These are phyloP conservation scores for Drosophila helvetica DNA, from an alignment of 2,888 invertebrate genomes.

Conservation along the genomic window DNA sequence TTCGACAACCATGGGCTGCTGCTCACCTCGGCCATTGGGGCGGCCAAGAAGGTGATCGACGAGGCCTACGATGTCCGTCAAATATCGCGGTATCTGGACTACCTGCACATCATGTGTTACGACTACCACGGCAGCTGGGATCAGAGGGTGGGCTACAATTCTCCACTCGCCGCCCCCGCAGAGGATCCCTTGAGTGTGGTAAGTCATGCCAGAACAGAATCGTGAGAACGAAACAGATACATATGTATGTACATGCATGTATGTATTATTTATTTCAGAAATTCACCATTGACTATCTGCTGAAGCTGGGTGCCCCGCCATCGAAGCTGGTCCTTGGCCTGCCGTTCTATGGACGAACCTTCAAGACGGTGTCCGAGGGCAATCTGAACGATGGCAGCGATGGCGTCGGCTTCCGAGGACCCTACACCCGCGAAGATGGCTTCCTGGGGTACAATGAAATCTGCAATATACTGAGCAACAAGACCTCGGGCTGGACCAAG, in stretches of 20 bases:
- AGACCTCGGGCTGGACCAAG: conserved; percentile 87
- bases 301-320: conserved; percentile 89
- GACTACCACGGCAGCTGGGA: conserved; percentile 96
- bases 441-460: conserved; percentile 96
- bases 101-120: conserved; percentile 94
- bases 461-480: conserved; percentile 87
- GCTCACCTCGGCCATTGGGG: conserved; percentile 92
- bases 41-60: conserved; percentile 90
- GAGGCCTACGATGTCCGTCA: conserved; percentile 90
- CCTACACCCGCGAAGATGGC: conserved; percentile 91
- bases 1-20: conserved; percentile 88
- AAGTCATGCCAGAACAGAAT: conserved; percentile 55
- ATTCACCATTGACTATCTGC: conserved; percentile 90
- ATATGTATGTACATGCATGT: too few relatives aligned
- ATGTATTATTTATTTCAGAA: conserved; percentile 85
- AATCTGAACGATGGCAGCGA: conserved; percentile 84
- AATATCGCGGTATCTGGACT: conserved; percentile 88
- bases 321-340: conserved; percentile 92
- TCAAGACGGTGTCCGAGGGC: conserved; percentile 84
- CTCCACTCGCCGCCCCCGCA: conserved; percentile 87
- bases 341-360: conserved; percentile 93
- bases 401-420: conserved; percentile 89
- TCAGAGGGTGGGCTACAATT: conserved; percentile 89
- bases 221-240: too few relatives aligned
- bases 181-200: conserved; percentile 88